Evolutionary conservation across 2,888 invertebrate genomes (phyloP), one percentile per base, ranked within the genome.

Genomic region (Poecilobothrus nobilitatus): DNA sequence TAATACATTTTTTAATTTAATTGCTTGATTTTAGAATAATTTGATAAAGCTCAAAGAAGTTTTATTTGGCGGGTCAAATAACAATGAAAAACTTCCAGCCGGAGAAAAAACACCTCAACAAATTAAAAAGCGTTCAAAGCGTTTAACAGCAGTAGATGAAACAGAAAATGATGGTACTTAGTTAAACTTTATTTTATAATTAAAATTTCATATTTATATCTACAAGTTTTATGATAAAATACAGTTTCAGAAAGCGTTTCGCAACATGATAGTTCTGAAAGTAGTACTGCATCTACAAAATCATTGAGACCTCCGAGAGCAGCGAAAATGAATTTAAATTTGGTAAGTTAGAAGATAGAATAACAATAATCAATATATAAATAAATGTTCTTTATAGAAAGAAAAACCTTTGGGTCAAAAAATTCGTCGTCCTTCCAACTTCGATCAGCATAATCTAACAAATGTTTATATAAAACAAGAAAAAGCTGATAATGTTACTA

Each of bases 71-170:
- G 15, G 15, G 12, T 10, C 12, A 44, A 12, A 9, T 44, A 12
- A 3, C 3, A 12, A 3, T 44, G 12, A 15, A 10, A 15, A 44
- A 9, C 3, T 12, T 15, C 12, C 12, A 15, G 15, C 44, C 12
- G 44, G 12, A 44, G 63, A 22, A 10, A 63, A 63, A 63, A 63
- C 80, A 1, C 80, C 80, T 9, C 78, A 79, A 66, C 80, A 79
- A 64, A 75, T 72, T 9, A 80, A 79, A 66, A 80, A 80, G 67
- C 77, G 79, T 1, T 65, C 73, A 0, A 80, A 80, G 67, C 78
- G 78, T 0, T 69, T 80, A 3, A 67, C 76, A 18, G 71, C 75
- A 5, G 68, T 80, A 6, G 68, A 66, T 15, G 44, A 44, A 22
- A 18, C 21, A 2, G 80, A 80, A 66, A 69, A 71, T 62, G 76